A percentile compares a stretch with the other conserved stretches of the same genome.
Conservation (phyloP, 2,113 vertebrate species). For the Hipposideros armiger region DNA sequence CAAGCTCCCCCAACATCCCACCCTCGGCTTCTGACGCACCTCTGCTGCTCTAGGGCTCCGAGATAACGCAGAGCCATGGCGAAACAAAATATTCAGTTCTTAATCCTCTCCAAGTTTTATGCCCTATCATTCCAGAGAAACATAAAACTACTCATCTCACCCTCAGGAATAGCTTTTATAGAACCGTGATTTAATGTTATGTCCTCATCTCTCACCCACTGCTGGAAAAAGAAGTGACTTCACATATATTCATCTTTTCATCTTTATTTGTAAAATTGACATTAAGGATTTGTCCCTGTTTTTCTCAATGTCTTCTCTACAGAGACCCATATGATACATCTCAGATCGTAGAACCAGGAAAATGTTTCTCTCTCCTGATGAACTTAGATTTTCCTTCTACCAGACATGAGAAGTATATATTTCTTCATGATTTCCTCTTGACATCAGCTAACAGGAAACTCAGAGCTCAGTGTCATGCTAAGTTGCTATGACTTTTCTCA, state of each 20-base stretch:
- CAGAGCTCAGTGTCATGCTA: neutral
- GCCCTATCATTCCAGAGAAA: neutral
- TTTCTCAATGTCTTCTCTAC: neutral
- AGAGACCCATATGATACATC: neutral
- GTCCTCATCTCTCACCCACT: neutral
- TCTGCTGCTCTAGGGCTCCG: neutral
- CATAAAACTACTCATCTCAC: neutral
- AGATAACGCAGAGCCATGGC: neutral
- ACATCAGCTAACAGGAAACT: neutral
- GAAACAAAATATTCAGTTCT: neutral
- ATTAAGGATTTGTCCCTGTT: neutral
- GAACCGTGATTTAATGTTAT: neutral
- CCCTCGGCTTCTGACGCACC: neutral
- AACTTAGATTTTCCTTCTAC: neutral
- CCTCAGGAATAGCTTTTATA: neutral
- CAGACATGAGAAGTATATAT: neutral
- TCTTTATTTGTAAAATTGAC: neutral
- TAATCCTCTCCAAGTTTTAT: neutral
- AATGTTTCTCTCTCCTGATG: neutral
- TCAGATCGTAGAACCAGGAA: neutral
- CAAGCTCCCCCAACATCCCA: rapidly evolving
- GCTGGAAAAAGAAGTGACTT: neutral
- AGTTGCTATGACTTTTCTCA: neutral
- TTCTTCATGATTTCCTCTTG: neutral
- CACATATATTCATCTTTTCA: neutral